Conservation (phyloP, 2,113 vertebrate genomes). For the Orthonyx spaldingii region DNA sequence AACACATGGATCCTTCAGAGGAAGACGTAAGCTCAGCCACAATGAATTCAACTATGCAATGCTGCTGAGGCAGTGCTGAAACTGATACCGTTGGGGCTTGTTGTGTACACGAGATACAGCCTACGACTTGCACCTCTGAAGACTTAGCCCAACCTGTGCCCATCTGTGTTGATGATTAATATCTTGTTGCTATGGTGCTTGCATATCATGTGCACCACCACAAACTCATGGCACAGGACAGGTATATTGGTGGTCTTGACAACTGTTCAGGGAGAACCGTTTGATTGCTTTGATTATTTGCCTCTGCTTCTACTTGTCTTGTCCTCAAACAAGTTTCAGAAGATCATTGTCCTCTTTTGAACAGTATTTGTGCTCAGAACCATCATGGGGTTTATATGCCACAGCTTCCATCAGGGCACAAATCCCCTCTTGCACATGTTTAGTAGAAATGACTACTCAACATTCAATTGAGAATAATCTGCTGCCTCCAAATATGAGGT, state of each 20-base stretch:
- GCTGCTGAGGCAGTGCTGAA: background rate
- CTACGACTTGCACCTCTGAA: background rate
- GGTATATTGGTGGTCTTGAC: conserved; percentile 36
- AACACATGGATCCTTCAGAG: background rate
- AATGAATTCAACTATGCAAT: background rate
- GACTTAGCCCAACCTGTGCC: background rate
- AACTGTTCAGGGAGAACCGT: background rate
- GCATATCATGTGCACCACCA: background rate
- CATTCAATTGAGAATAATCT: background rate
- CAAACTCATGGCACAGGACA: background rate
- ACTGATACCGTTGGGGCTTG: conserved; percentile 13
- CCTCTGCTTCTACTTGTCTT: conserved; percentile 26
- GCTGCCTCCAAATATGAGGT: background rate
- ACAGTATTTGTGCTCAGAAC: background rate
- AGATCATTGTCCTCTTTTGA: background rate
- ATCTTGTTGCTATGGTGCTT: conserved; percentile 36
- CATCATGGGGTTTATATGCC: background rate
- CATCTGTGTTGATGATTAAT: background rate
- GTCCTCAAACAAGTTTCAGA: background rate
- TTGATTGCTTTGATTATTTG: conserved; percentile 29
- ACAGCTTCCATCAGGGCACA: background rate
- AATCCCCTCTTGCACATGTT: background rate
- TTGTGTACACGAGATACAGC: background rate
- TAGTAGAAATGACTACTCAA: background rate
- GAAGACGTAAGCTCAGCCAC: background rate